phyloP scores from a whole-genome alignment of 2,888 invertebrate genomes.

The Papilio elwesi region DNA sequence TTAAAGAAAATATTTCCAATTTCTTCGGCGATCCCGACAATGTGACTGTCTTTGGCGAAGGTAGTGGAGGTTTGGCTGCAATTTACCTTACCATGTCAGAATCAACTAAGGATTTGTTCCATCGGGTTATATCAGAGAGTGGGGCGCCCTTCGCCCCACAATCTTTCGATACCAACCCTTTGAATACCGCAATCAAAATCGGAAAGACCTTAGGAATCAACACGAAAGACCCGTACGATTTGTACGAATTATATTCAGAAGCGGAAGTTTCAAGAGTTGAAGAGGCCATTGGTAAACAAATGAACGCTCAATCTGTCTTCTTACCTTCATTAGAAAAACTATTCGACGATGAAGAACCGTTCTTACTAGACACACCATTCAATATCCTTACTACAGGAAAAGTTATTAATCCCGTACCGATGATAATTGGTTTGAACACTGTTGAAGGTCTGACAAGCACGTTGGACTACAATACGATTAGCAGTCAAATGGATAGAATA shows the following conservation, averaged over 20 bases:
- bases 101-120: slow-evolving; percentile 71
- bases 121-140: slow-evolving; percentile 73
- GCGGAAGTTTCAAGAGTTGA: slow-evolving; percentile 62
- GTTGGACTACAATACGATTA: slow-evolving; percentile 70
- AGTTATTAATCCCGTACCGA: slow-evolving; percentile 71
- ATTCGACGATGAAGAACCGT: slow-evolving; percentile 71
- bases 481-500: slow-evolving; percentile 70
- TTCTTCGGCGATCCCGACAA: slow-evolving; percentile 75
- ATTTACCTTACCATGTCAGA: slow-evolving; percentile 71
- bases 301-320: slow-evolving; percentile 73
- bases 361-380: slow-evolving; percentile 73
- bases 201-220: slow-evolving; percentile 70
- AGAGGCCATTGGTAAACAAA: slow-evolving; percentile 74
- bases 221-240: slow-evolving; percentile 59
- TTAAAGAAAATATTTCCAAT: slow-evolving; percentile 66
- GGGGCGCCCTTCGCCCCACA: slow-evolving; percentile 69
- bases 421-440: slow-evolving; percentile 81
- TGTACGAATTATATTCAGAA: slow-evolving; percentile 63
- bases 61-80: slow-evolving; percentile 74
- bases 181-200: slow-evolving; percentile 69
- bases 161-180: slow-evolving; percentile 65
- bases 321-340: slow-evolving; percentile 68
- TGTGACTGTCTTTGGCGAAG: slow-evolving; percentile 77
- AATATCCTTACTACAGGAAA: slow-evolving; percentile 64
- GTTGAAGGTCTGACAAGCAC: slow-evolving; percentile 81